Evolutionary conservation across 30 jellyfish, hydroid and myxozoan genomes (phyloP).

Genomic region (Catostylus mosaicus): DNA sequence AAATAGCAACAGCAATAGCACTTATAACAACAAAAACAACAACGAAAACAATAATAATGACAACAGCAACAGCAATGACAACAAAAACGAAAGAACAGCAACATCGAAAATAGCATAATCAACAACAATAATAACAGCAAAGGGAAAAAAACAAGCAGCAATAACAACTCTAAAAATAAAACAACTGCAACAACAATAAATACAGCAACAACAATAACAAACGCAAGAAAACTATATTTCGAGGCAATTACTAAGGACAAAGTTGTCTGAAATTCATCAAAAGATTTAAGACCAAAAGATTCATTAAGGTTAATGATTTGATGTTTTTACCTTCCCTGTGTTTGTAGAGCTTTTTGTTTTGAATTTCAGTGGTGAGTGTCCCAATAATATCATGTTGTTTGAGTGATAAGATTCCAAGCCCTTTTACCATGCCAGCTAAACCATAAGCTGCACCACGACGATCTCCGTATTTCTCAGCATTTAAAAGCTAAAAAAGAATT

Average conservation of each 20-base stretch:
- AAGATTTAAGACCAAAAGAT: not conserved
- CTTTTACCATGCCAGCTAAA: conserved; percentile 97
- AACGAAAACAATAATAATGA: not conserved
- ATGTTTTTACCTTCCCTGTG: conserved; percentile 97
- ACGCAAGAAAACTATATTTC: no score
- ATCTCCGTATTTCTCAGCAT: conserved; percentile 97
- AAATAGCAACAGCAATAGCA: not conserved
- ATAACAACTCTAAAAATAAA: no score
- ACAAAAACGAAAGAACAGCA: not conserved
- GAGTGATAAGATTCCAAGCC: conserved; percentile 91
- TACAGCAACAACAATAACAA: no score
- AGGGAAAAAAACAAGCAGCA: no score
- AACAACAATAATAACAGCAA: no score
- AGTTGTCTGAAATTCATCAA: not conserved
- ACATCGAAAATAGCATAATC: no score
- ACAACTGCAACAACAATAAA: no score
- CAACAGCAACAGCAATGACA: not conserved
- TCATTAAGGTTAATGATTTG: not conserved
- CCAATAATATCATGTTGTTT: conserved; percentile 90
- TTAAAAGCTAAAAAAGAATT: conserved; percentile 60
- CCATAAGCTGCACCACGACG: conserved; percentile 99
- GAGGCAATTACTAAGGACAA: not conserved
- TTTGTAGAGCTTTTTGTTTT: conserved; percentile 81
- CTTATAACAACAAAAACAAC: no score
- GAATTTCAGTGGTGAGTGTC: conserved; percentile 83